Percentiles rank a stretch among this genome's conserved stretches.
These are phyloP conservation scores for Stegophylla sp. DNA, from an alignment of 2,888 invertebrate species.

Conservation along the genomic window DNA sequence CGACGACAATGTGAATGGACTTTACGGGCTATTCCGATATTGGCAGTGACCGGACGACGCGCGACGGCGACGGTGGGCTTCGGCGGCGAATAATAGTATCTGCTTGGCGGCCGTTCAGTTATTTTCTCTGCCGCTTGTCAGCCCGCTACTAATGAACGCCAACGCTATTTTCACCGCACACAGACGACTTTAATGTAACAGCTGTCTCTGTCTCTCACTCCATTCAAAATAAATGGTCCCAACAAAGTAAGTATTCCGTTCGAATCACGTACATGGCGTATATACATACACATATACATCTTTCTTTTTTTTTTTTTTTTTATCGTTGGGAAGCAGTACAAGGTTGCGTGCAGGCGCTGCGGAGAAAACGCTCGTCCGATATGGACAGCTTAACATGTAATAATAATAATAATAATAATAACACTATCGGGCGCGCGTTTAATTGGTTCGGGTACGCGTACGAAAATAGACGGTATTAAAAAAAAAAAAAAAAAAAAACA, in stretches of 20 bases:
- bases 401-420: no score
- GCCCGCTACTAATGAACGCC: conserved; percentile 45
- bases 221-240: conserved; percentile 34
- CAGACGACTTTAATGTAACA: conserved; percentile 47
- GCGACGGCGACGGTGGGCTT: background rate
- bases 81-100: background rate
- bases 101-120: conserved; percentile 51
- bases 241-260: conserved; percentile 19
- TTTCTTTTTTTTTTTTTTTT: no score
- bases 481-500: background rate
- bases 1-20: background rate
- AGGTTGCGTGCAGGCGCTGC: no score
- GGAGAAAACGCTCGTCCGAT: background rate
- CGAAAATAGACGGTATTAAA: conserved; percentile 19
- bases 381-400: background rate
- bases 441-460: conserved; percentile 9
- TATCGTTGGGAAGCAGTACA: no score
- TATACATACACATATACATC: no score
- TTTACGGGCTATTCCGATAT: conserved; percentile 10
- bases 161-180: conserved; percentile 29
- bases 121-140: conserved; percentile 3
- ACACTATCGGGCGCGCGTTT: conserved; percentile 4
- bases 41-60: background rate
- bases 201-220: no score
- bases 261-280: conserved; percentile 19